Conservation (phyloP, 1,140 invertebrate genomes). For the Drosophila pallidifrons region DNA sequence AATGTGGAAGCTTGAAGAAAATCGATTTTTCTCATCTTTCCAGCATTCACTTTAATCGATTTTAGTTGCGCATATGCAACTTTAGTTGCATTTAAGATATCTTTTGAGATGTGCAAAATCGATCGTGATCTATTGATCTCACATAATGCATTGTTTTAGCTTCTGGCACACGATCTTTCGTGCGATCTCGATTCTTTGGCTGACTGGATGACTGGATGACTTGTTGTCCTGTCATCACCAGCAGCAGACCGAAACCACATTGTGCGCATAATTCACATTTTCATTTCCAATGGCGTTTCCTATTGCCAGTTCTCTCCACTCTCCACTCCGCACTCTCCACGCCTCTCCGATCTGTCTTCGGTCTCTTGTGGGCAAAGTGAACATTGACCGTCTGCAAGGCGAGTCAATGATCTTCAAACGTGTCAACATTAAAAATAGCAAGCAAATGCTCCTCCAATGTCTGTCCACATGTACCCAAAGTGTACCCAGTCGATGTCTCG, state of each 20-base stretch:
- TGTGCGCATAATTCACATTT: constrained; percentile 67
- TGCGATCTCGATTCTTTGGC: constrained; percentile 35
- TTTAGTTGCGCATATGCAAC: too few relatives aligned
- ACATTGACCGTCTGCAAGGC: constrained; percentile 77
- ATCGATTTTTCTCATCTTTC: too few relatives aligned
- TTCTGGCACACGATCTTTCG: constrained; percentile 54
- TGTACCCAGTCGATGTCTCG: constrained; percentile 9
- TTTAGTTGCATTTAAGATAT: constrained; percentile 3
- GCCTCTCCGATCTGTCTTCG: constrained; percentile 1
- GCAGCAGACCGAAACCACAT: constrained; percentile 53
- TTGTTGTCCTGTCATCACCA: constrained; percentile 49
- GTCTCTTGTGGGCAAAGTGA: constrained; percentile 56
- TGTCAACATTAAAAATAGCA: constrained; percentile 83
- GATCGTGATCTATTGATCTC: constrained; percentile 69
- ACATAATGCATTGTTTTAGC: constrained; percentile 58
- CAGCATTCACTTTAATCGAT: too few relatives aligned
- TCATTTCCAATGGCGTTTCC: constrained; percentile 29
- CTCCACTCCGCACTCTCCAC: not conserved
- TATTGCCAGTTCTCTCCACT: constrained; percentile 29
- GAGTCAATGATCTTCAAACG: constrained; percentile 81
- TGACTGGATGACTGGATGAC: constrained; percentile 14
- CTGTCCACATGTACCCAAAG: constrained; percentile 20
- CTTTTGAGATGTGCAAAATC: constrained; percentile 20
- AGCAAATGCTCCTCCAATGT: constrained; percentile 65
- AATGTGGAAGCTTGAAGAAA: too few relatives aligned